phyloP scores from a whole-genome alignment of 2,888 invertebrate species.

The Psococerastis gibbosa region DNA sequence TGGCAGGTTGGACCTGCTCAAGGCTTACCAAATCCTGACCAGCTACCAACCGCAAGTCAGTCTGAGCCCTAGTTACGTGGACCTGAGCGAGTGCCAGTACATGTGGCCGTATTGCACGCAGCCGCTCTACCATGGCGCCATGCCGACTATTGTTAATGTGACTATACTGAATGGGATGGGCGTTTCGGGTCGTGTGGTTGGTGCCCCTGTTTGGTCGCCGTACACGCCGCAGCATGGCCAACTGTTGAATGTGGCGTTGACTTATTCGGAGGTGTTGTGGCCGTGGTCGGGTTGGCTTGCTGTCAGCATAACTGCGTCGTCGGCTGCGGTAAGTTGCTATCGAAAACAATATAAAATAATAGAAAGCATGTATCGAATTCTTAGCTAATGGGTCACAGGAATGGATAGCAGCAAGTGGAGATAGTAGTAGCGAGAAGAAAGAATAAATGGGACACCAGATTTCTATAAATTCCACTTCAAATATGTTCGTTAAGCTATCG shows the following conservation, averaged over 20 bases:
- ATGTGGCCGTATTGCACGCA: constrained; percentile 99
- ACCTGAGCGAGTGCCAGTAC: constrained; percentile 86
- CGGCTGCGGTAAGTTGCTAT: constrained; percentile 34
- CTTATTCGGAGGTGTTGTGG: constrained; percentile 70
- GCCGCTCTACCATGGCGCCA: constrained; percentile 70
- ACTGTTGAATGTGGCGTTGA: constrained; percentile 56
- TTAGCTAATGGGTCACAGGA: no score
- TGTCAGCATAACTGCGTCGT: constrained; percentile 43
- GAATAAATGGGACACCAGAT: no score
- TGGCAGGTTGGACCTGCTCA: constrained; percentile 77
- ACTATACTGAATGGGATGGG: constrained; percentile 88
- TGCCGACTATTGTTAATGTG: constrained; percentile 80
- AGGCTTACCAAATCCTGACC: constrained; percentile 55
- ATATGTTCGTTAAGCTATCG: no score
- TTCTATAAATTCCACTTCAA: no score
- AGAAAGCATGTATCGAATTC: no score
- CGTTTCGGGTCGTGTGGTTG: constrained; percentile 61
- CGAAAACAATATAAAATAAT: no score
- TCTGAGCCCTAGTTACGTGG: constrained; percentile 49
- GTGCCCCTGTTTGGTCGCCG: constrained; percentile 69
- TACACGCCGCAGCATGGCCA: constrained; percentile 63
- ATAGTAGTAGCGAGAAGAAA: no score
- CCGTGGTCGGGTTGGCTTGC: constrained; percentile 96
- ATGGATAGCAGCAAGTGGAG: no score
- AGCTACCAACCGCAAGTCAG: constrained; percentile 45